Conservation (phyloP, 2,113 vertebrate genomes). For the Anseranas semipalmata region DNA sequence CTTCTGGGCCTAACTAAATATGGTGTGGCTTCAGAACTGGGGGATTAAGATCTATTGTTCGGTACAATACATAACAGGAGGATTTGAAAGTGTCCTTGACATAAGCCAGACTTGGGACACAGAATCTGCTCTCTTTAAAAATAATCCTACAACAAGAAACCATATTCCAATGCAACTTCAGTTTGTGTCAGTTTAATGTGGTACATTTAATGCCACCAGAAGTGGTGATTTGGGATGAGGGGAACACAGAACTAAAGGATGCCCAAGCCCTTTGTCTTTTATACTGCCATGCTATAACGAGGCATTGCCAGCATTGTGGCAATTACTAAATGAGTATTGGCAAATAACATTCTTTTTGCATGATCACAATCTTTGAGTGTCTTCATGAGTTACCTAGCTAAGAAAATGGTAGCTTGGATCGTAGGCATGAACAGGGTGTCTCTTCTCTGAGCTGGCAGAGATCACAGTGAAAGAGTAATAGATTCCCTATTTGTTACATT, state of each 20-base stretch:
- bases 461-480: not conserved
- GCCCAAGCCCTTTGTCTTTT: not conserved
- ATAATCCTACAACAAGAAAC: not conserved
- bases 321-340: not conserved
- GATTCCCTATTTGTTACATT: not conserved
- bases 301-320: not conserved
- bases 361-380: not conserved
- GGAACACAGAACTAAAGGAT: not conserved
- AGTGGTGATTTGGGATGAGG: not conserved
- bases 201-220: not conserved
- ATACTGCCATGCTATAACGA: fast-evolving
- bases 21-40: not conserved
- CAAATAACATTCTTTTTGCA: not conserved
- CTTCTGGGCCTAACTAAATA: not conserved
- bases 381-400: not conserved
- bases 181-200: not conserved
- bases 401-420: not conserved
- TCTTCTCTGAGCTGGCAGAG: not conserved
- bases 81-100: not conserved
- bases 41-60: not conserved
- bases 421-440: not conserved
- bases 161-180: not conserved
- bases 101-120: not conserved
- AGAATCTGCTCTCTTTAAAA: not conserved
- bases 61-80: not conserved